Conservation (phyloP, 2,113 vertebrate species). For the Euleptes europaea region DNA sequence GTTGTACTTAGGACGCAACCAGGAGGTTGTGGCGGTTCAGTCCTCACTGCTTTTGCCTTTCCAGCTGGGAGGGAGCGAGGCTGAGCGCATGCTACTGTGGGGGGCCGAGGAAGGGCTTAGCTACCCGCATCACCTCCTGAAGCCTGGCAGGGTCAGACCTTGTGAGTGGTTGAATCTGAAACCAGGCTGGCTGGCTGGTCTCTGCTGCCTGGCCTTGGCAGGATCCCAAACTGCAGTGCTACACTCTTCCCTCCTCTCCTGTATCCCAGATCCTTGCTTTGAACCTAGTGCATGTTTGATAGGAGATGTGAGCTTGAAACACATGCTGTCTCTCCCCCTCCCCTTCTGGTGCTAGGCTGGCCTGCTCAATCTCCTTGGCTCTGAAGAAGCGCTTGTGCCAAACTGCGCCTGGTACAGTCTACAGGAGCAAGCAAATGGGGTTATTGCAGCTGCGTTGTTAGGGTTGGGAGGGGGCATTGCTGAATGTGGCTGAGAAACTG, state of each 20-base stretch:
- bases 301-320: neutral
- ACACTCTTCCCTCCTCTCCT: neutral
- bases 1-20: neutral
- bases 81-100: accelerated
- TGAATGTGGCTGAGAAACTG: neutral
- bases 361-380: neutral
- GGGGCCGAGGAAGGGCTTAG: neutral
- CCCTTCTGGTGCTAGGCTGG: neutral
- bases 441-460: neutral
- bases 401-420: neutral
- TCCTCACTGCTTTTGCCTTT: neutral
- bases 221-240: neutral
- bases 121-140: accelerated
- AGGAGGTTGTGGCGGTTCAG: too few species aligned
- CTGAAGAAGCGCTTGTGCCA: neutral
- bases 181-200: neutral
- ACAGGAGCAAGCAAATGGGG: neutral
- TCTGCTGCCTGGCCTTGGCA: neutral
- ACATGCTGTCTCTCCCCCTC: neutral
- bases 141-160: neutral
- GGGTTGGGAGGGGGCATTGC: neutral
- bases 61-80: neutral
- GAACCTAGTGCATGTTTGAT: neutral
- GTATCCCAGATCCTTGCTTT: neutral
- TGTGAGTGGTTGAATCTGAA: accelerated